Evolutionary conservation across 2,888 invertebrate genomes (phyloP).

Genomic region (Scrobipalpa costella): DNA sequence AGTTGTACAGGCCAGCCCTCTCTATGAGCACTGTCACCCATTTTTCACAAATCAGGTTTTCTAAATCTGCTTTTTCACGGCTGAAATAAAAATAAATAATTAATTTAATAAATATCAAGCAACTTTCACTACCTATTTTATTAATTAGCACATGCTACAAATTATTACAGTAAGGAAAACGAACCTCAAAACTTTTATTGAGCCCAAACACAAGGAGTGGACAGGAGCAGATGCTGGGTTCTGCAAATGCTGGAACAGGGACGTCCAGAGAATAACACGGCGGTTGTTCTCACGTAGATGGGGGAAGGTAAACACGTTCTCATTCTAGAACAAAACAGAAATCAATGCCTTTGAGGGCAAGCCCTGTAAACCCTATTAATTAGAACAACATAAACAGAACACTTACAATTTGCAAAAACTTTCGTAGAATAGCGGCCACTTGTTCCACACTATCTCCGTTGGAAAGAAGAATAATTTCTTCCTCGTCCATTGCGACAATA

Average conservation of each 20-base stretch:
- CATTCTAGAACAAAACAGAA: conserved; percentile 58
- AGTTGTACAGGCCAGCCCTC: conserved; percentile 82
- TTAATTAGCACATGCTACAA: not conserved
- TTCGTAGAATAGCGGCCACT: conserved; percentile 49
- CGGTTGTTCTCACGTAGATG: conserved; percentile 78
- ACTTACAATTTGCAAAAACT: conserved; percentile 61
- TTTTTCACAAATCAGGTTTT: conserved; percentile 84
- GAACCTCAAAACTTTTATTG: conserved; percentile 85
- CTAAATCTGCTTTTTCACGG: conserved; percentile 88
- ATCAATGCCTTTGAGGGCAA: not conserved
- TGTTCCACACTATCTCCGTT: conserved; percentile 48
- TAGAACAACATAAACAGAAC: conserved; percentile 3
- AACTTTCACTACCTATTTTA: not conserved
- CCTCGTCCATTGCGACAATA: conserved; percentile 59
- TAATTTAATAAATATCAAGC: not conserved
- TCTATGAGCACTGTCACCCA: conserved; percentile 85
- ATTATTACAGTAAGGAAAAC: conserved; percentile 39
- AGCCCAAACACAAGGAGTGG: conserved; percentile 80
- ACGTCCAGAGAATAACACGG: conserved; percentile 82
- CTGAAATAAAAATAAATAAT: conserved; percentile 71
- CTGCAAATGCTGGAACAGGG: conserved; percentile 81
- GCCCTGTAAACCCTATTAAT: not conserved
- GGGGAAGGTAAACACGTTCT: conserved; percentile 82
- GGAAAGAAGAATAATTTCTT: conserved; percentile 58
- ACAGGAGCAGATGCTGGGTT: conserved; percentile 66